A percentile compares a stretch with the other conserved stretches of the same genome.
Evolutionary conservation across 1,140 invertebrate species (phyloP).

Genomic region (Camponotus pennsylvanicus): DNA sequence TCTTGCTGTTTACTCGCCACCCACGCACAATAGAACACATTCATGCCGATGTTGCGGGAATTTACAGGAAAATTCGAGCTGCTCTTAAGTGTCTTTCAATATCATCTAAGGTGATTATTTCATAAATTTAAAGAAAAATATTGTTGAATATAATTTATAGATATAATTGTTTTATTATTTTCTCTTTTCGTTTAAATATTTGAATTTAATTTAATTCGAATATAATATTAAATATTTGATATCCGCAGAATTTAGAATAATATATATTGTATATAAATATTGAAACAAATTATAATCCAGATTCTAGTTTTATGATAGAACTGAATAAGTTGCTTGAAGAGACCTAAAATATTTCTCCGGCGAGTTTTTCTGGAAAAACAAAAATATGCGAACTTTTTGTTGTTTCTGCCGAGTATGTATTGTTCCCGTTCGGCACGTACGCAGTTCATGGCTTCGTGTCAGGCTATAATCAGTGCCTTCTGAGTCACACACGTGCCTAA

Average conservation of each 20-base stretch:
- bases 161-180: neutral
- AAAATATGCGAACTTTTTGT: neutral
- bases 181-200: neutral
- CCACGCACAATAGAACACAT: conserved; percentile 10
- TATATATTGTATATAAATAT: neutral
- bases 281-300: neutral
- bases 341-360: neutral
- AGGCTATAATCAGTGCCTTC: conserved; percentile 52
- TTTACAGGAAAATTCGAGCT: neutral
- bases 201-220: too few species aligned
- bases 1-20: conserved; percentile 27
- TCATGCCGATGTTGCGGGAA: conserved; percentile 2
- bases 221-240: neutral
- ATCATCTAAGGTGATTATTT: neutral
- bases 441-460: conserved; percentile 49
- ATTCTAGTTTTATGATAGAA: neutral
- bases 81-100: neutral
- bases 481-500: conserved; percentile 55
- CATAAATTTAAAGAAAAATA: neutral
- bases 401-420: conserved; percentile 16
- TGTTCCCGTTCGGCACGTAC: conserved; percentile 48
- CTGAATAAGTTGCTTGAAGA: neutral
- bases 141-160: neutral
- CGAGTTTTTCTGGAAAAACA: conserved; percentile 18
- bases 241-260: neutral